phyloP scores from a whole-genome alignment of 2,888 invertebrate genomes.

The Hipparchia sbordonii region DNA sequence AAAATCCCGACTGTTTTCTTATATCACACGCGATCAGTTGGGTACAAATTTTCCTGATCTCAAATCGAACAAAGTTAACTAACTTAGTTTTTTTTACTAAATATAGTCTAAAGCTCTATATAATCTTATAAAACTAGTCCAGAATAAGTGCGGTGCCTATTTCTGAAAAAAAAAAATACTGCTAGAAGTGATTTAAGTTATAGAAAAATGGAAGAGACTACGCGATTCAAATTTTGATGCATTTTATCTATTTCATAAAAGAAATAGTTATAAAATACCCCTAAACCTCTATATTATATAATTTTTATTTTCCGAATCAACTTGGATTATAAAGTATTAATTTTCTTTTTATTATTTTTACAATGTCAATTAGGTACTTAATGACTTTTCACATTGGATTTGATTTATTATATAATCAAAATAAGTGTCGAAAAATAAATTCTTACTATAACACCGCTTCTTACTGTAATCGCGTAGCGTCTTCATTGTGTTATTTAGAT shows the following conservation, averaged over 20 bases:
- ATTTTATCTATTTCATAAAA: not conserved
- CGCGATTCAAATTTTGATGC: slow-evolving; percentile 11
- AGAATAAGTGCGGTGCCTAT: slow-evolving; percentile 39
- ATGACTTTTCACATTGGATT: too few species aligned
- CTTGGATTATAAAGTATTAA: too few species aligned
- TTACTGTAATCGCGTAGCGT: slow-evolving; percentile 1
- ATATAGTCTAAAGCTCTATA: slow-evolving; percentile 25
- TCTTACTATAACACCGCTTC: too few species aligned
- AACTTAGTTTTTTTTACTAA: slow-evolving; percentile 45
- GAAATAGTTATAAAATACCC: not conserved
- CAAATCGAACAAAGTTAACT: slow-evolving; percentile 60
- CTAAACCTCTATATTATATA: too few species aligned
- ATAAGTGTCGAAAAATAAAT: too few species aligned
- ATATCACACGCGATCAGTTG: slow-evolving; percentile 6
- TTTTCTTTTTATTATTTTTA: too few species aligned
- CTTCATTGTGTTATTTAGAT: slow-evolving; percentile 23
- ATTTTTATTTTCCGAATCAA: too few species aligned
- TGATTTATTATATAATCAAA: too few species aligned
- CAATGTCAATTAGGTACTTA: too few species aligned
- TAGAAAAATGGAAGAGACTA: slow-evolving; percentile 2
- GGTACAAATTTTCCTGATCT: slow-evolving; percentile 55
- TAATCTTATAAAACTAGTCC: slow-evolving; percentile 42
- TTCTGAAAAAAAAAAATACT: slow-evolving; percentile 31
- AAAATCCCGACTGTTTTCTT: slow-evolving; percentile 30
- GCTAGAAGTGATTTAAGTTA: slow-evolving; percentile 20